These are phyloP conservation scores for Drosophila murphyi DNA, from an alignment of 1,140 invertebrate genomes.

Conservation along the genomic window DNA sequence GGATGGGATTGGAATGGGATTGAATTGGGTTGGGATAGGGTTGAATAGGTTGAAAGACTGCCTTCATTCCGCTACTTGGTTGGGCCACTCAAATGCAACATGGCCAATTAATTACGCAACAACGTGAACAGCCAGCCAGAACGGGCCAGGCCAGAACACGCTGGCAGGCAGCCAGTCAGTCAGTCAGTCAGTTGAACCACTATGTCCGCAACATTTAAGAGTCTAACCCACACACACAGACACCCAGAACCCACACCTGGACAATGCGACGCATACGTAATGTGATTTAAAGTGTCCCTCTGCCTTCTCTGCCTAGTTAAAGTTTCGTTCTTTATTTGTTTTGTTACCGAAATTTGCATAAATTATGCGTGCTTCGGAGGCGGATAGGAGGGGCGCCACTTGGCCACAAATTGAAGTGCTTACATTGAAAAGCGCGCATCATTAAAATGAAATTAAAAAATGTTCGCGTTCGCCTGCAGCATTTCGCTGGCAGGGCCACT, in stretches of 20 bases:
- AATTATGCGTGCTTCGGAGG: slow-evolving; percentile 52
- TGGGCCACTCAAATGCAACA: slow-evolving; percentile 77
- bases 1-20: background rate
- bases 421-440: slow-evolving; percentile 58
- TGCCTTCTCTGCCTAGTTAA: slow-evolving; percentile 9
- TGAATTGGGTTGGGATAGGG: background rate
- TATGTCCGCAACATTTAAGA: slow-evolving; percentile 74
- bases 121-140: slow-evolving; percentile 43
- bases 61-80: slow-evolving; percentile 43
- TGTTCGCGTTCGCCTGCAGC: slow-evolving; percentile 14
- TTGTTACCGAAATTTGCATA: slow-evolving; percentile 66
- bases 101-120: slow-evolving; percentile 81
- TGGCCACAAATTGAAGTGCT: slow-evolving; percentile 41
- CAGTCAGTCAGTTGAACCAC: slow-evolving; percentile 17
- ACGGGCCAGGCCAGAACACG: slow-evolving; percentile 18
- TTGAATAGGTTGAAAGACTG: slow-evolving; percentile 19
- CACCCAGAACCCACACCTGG: slow-evolving; percentile 46
- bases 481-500: background rate
- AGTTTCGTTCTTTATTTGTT: slow-evolving; percentile 47
- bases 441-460: slow-evolving; percentile 70
- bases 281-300: slow-evolving; percentile 37
- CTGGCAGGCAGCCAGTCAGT: background rate
- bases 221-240: slow-evolving; percentile 51
- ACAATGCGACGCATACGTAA: slow-evolving; percentile 53
- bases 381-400: too few relatives aligned